phyloP scores from a whole-genome alignment of 2,888 invertebrate genomes.

The Torymus tubicola region DNA sequence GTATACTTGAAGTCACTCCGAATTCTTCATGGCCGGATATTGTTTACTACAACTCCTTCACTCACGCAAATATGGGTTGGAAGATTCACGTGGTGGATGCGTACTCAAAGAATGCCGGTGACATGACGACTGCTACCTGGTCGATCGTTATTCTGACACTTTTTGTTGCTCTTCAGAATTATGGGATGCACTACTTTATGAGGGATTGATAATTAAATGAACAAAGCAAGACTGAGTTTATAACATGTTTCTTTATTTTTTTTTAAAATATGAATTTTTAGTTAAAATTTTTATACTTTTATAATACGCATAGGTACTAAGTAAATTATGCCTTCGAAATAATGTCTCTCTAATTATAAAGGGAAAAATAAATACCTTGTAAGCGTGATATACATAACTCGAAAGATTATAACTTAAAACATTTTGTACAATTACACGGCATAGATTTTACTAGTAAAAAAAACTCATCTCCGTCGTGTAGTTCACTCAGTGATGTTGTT shows the following conservation, averaged over 20 bases:
- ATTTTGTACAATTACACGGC: constrained; percentile 3
- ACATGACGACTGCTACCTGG: constrained; percentile 54
- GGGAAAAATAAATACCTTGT: constrained; percentile 12
- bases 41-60: constrained; percentile 95
- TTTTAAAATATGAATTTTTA: constrained; percentile 34
- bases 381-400: not conserved
- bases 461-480: too few relatives aligned
- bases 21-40: constrained; percentile 94
- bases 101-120: constrained; percentile 76
- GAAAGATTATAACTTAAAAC: not conserved
- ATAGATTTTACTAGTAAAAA: too few relatives aligned
- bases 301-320: not conserved
- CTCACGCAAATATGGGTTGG: constrained; percentile 96
- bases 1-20: constrained; percentile 87
- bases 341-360: not conserved
- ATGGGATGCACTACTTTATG: not conserved
- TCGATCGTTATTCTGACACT: not conserved
- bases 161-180: too few relatives aligned
- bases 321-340: not conserved
- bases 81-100: constrained; percentile 93
- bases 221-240: constrained; percentile 23
- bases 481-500: too few relatives aligned
- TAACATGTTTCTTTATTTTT: constrained; percentile 33
- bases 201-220: constrained; percentile 11
- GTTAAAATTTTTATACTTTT: constrained; percentile 2